Evolutionary conservation across 2,888 invertebrate species (phyloP), one percentile per base, ranked within the genome.

Genomic region (Mesorhabditis belari): DNA sequence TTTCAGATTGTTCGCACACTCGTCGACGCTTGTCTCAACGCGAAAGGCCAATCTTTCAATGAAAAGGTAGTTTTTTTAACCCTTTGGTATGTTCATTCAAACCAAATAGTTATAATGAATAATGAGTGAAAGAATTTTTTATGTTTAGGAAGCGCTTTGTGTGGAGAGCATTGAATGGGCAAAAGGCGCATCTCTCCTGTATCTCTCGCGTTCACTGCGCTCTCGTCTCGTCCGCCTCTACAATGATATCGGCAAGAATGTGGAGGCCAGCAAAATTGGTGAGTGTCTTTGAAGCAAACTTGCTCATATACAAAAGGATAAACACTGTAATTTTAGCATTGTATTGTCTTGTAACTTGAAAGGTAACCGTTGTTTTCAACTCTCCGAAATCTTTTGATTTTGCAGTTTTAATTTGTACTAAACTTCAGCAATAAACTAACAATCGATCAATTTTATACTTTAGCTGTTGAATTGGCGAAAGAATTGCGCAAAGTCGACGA

Each of bases 91-190:
- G n/a, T n/a, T n/a, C n/a, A n/a, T n/a, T n/a, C n/a, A n/a, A n/a
- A n/a, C n/a, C n/a, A n/a, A n/a, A n/a, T n/a, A n/a, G n/a, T n/a
- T n/a, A n/a, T n/a, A n/a, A n/a, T n/a, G n/a, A n/a, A n/a, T n/a
- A n/a, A n/a, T n/a, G n/a, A n/a, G n/a, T n/a, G n/a, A n/a, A n/a
- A n/a, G n/a, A n/a, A n/a, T n/a, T n/a, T 62, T 55, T 28, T 24
- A 35, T 55, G 58, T 69, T 27, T 65, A 85, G 85, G 83, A 85
- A 62, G 82, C 84, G 24, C 74, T 86, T 52, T 85, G 85, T 66
- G 79, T 84, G 85, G 96, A 99, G 85, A 96, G 95, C 85, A 99
- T 99, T 85, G 92, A 94, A 85, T 98, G 98, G 98, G 94, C 98
- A 28, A 93, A 93, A 82, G 90, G 92, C 81, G 96, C 99, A 83